Evolutionary conservation across 1,140 invertebrate genomes (phyloP).

Genomic region (Drosophila pseudoobscura): DNA sequence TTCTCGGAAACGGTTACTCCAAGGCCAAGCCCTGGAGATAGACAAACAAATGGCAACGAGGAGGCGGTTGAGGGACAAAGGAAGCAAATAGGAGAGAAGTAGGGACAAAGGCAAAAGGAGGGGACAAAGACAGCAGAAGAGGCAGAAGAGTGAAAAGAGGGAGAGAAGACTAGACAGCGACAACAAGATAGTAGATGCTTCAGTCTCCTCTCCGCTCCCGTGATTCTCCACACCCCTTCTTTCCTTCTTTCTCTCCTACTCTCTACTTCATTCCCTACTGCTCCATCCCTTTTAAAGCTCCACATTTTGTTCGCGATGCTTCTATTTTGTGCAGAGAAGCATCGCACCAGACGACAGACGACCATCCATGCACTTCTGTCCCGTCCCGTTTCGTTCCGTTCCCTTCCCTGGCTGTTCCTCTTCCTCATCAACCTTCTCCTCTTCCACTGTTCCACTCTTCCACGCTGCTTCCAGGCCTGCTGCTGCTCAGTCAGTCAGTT

Average conservation of each 20-base stretch:
- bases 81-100: not conserved
- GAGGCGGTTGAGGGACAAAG: conserved; percentile 21
- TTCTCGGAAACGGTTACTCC: conserved; percentile 78
- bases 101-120: conserved; percentile 23
- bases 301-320: conserved; percentile 29
- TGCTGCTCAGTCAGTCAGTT: conserved; percentile 76
- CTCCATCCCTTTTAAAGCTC: not conserved
- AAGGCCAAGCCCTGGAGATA: conserved; percentile 61
- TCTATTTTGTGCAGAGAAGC: conserved; percentile 34
- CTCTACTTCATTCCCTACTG: not conserved
- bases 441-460: not conserved
- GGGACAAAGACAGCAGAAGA: not conserved
- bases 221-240: not conserved
- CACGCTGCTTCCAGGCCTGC: conserved; percentile 24
- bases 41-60: conserved; percentile 41
- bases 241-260: not conserved
- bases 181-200: too few species aligned
- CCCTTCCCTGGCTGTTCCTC: not conserved
- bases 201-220: not conserved
- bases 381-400: not conserved
- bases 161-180: too few species aligned
- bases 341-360: conserved; percentile 7
- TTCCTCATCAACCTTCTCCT: conserved; percentile 2
- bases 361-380: conserved; percentile 8
- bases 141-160: not conserved